These are phyloP conservation scores for Illadopsis cleaveri DNA, from an alignment of 2,113 vertebrate genomes.

Conservation along the genomic window DNA sequence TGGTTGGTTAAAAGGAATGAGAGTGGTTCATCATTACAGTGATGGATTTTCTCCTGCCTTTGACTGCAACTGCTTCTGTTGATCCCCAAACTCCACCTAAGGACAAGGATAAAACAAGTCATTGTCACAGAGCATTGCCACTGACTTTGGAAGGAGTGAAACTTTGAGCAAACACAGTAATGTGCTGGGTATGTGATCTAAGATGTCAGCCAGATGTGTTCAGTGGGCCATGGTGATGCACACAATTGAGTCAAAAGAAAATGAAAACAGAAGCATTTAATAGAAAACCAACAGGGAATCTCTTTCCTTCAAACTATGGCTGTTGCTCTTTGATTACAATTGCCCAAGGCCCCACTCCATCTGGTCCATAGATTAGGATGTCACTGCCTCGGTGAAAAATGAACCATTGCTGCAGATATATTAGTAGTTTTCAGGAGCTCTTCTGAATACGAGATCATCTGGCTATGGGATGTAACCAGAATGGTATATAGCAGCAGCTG, in stretches of 20 bases:
- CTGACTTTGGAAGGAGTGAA: constrained; percentile 31
- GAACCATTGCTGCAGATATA: constrained; percentile 33
- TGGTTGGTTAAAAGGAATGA: not conserved
- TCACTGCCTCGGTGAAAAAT: constrained; percentile 56
- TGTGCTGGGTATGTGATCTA: not conserved
- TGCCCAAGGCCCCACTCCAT: constrained; percentile 58
- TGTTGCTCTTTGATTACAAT: constrained; percentile 63
- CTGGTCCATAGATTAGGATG: constrained; percentile 53
- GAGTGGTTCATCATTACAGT: not conserved
- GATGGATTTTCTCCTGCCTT: not conserved
- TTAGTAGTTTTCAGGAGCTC: not conserved
- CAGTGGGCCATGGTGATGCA: constrained; percentile 48
- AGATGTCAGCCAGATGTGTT: constrained; percentile 56
- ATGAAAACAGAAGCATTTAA: constrained; percentile 54
- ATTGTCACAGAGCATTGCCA: not conserved
- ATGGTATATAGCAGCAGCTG: not conserved
- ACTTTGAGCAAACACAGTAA: not conserved
- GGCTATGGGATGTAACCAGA: not conserved
- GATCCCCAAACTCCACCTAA: not conserved
- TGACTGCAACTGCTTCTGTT: not conserved
- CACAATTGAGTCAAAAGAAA: constrained; percentile 54
- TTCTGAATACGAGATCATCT: not conserved
- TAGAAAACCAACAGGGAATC: constrained; percentile 52
- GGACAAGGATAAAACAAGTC: not conserved
- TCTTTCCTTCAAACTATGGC: constrained; percentile 9